Conservation (phyloP, 2,797 vertebrate genomes). For the Carapus acus region DNA sequence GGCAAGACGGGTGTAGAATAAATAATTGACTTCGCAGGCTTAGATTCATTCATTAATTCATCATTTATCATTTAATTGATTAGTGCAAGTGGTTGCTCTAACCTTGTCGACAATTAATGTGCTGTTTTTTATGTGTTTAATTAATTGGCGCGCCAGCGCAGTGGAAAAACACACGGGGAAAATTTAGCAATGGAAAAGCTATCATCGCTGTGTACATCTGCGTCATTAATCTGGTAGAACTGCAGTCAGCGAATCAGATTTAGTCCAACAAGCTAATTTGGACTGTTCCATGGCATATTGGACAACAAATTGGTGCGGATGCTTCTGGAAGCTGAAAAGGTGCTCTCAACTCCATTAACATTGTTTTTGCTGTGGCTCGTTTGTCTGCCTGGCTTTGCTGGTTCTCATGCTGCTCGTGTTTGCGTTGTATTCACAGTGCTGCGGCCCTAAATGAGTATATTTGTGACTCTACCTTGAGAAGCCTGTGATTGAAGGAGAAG, state of each 20-base stretch:
- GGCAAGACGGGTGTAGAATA: constrained; percentile 35
- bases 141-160: constrained; percentile 57
- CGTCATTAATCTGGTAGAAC: constrained; percentile 55
- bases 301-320: too few relatives aligned
- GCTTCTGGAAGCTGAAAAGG: too few relatives aligned
- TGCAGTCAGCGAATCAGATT: too few relatives aligned
- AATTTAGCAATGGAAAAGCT: constrained; percentile 45
- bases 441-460: constrained; percentile 33
- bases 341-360: constrained; percentile 31
- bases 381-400: constrained; percentile 11
- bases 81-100: constrained; percentile 47
- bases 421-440: constrained; percentile 35
- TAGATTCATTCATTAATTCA: constrained; percentile 54
- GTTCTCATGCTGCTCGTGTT: constrained; percentile 16
- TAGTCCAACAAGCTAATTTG: constrained; percentile 49
- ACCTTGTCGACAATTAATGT: constrained; percentile 59
- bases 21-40: constrained; percentile 47
- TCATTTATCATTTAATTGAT: constrained; percentile 68
- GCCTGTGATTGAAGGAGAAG: constrained; percentile 44
- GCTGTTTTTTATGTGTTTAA: constrained; percentile 65
- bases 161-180: constrained; percentile 44
- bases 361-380: constrained; percentile 23
- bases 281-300: constrained; percentile 9
- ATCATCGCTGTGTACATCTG: constrained; percentile 18
- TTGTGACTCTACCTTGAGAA: constrained; percentile 38